Evolutionary conservation across 2,888 invertebrate species (phyloP).

Genomic region (Exocentrus adspersus): DNA sequence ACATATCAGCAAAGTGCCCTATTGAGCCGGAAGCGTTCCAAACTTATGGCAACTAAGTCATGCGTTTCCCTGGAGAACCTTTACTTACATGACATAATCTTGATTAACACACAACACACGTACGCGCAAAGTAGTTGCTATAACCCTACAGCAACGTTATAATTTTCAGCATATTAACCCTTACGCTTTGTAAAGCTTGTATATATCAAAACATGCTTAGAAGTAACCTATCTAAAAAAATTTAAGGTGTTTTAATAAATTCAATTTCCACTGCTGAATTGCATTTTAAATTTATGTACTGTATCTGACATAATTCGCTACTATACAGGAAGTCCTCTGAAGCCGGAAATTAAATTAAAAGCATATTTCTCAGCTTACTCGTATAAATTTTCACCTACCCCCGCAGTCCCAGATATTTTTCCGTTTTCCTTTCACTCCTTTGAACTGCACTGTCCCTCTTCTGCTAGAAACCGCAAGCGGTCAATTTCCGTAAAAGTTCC

Average conservation of each 20-base stretch:
- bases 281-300: too few relatives aligned
- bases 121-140: slow-evolving; percentile 43
- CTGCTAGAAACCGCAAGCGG: slow-evolving; percentile 55
- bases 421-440: slow-evolving; percentile 37
- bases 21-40: slow-evolving; percentile 33
- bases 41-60: slow-evolving; percentile 47
- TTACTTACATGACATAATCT: slow-evolving; percentile 61
- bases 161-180: neutral
- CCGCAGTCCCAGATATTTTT: slow-evolving; percentile 27
- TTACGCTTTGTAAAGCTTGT: too few relatives aligned
- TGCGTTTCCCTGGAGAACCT: slow-evolving; percentile 57
- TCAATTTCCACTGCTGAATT: too few relatives aligned
- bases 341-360: neutral
- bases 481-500: slow-evolving; percentile 58
- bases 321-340: too few relatives aligned
- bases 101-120: slow-evolving; percentile 64
- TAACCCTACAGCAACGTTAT: neutral
- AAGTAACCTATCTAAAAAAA: too few relatives aligned
- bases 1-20: slow-evolving; percentile 39
- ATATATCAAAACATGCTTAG: too few relatives aligned
- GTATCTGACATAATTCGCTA: too few relatives aligned
- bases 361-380: neutral
- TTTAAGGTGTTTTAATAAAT: too few relatives aligned
- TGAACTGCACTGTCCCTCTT: slow-evolving; percentile 36
- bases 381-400: neutral